A percentile compares a stretch with the other conserved stretches of the same genome.
These are phyloP conservation scores for Rhombomys opimus DNA, from an alignment of 2,113 vertebrate genomes.

Conservation along the genomic window DNA sequence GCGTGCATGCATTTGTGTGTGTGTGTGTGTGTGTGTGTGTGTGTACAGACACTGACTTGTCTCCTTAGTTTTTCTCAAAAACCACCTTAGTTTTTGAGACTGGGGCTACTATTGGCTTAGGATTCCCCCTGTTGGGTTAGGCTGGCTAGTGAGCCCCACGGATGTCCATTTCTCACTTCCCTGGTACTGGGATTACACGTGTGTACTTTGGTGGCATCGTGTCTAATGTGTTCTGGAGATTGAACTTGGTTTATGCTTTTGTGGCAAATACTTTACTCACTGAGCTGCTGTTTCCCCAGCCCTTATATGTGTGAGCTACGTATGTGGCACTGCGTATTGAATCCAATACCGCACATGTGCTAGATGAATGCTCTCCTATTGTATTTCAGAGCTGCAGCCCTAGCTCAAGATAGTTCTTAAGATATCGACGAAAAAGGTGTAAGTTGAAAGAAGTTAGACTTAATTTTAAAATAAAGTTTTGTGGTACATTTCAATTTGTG, in stretches of 20 bases:
- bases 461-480: slow-evolving; percentile 15
- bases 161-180: not conserved
- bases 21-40: not conserved
- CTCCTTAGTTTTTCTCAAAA: too few relatives aligned
- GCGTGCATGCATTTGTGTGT: too few relatives aligned
- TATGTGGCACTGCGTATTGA: not conserved
- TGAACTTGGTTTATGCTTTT: not conserved
- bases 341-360: not conserved
- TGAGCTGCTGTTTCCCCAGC: not conserved
- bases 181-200: not conserved
- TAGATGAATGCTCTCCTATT: not conserved
- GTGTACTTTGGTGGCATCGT: not conserved
- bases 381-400: too few relatives aligned
- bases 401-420: slow-evolving; percentile 9
- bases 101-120: not conserved
- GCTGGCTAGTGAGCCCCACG: not conserved
- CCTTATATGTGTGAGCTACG: not conserved
- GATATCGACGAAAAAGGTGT: not conserved
- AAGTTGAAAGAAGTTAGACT: slow-evolving; percentile 14
- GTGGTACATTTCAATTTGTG: slow-evolving; percentile 44
- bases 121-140: not conserved
- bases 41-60: not conserved
- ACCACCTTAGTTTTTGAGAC: not conserved
- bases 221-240: not conserved
- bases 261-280: not conserved